Base-by-base conservation (phyloP, 2,113 vertebrate genomes). In the Nettapus auritus region DNA sequence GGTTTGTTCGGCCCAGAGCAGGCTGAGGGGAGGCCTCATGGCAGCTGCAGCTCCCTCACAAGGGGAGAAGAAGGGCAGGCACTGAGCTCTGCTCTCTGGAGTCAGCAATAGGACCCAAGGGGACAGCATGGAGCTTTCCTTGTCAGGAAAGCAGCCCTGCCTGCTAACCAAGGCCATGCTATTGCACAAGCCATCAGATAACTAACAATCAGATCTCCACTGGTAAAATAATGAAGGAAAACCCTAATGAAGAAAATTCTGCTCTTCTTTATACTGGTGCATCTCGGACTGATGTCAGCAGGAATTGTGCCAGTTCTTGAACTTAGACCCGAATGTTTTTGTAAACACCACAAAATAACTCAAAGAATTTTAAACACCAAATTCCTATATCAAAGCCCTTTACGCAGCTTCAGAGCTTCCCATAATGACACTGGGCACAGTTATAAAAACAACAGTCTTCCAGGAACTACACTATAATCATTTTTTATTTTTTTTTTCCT, bases 361-460 rank as follows among this genome's bases (percentile, higher is more conserved):
- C 56, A 78, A 73, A 82, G 21, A 34, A 28, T 42, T 88, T 67
- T 82, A 69, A 93, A 79, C 50, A 83, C 40, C 66, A 79, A 62
- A 91, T 94, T 82, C 40, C 52, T 84, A 38, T 26, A 88, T 22
- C 60, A 53, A 90, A 85, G 63, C 29, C 79, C 87, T 75, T 92
- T 52, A 84, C 36, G 70, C 28, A 91, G 79, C 83, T 57, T 85
- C 69, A 69, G 85, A 84, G 62, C 29, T 82, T 91, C 63, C 69
- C 82, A 93, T 79, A 90, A 91, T 95, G 78, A 67, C 70, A 91
- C 69, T 81, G 88, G 34, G 56, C 36, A 62, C 7, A 42, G 59
- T 71, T 79, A 94, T 86, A 85, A 89, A 63, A 55, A 89, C 64
- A 90, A 94, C 87, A 73, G 76, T 59, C n/a, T 95, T 95, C 92